Evolutionary conservation across 2,113 vertebrate genomes (phyloP).

Genomic region (Gulo gulo): DNA sequence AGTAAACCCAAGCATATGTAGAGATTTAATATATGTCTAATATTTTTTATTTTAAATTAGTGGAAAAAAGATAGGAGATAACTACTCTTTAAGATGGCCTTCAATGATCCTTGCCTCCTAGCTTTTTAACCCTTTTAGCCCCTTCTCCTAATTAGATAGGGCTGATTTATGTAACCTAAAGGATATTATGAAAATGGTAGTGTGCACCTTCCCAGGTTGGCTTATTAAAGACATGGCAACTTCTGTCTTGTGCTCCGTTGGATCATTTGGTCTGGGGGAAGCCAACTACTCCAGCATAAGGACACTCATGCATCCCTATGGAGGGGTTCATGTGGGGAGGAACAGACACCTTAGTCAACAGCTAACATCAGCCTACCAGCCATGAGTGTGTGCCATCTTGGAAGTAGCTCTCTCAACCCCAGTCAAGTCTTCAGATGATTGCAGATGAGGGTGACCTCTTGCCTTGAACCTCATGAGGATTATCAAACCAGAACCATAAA

Average conservation of each 20-base stretch:
- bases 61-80: background rate
- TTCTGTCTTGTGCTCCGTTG: background rate
- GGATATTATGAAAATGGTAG: background rate
- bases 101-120: background rate
- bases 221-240: background rate
- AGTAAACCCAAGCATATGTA: background rate
- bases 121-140: background rate
- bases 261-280: background rate
- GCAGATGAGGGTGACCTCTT: background rate
- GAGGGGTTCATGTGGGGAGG: background rate
- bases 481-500: background rate
- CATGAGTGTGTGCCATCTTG: background rate
- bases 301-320: background rate
- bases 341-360: background rate
- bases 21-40: background rate
- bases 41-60: conserved; percentile 6
- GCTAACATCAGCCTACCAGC: background rate
- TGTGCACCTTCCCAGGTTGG: background rate
- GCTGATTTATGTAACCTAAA: background rate
- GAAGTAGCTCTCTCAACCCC: background rate
- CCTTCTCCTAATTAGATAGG: background rate
- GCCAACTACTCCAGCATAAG: background rate
- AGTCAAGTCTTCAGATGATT: background rate
- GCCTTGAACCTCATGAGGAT: background rate
- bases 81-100: background rate